These are phyloP conservation scores for Callospermophilus lateralis DNA, from an alignment of 2,113 vertebrate genomes.

Conservation along the genomic window DNA sequence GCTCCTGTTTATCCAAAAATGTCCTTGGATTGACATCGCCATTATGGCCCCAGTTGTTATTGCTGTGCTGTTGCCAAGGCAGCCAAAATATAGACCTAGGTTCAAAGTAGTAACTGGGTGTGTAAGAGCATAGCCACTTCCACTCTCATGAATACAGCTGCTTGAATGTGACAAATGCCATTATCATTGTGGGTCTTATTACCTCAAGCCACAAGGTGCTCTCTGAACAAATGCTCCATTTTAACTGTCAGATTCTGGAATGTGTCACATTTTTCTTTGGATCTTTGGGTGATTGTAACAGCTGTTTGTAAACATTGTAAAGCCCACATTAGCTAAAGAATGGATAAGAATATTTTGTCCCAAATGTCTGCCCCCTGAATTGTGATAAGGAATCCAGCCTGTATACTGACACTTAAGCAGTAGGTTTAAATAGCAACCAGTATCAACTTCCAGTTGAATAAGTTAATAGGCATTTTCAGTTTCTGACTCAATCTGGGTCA, in stretches of 20 bases:
- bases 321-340: constrained; percentile 72
- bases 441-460: constrained; percentile 82
- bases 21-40: not conserved
- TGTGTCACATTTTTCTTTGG: constrained; percentile 85
- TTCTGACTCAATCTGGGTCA: constrained; percentile 74
- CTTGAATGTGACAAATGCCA: constrained; percentile 85
- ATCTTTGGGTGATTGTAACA: constrained; percentile 84
- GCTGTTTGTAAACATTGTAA: constrained; percentile 89
- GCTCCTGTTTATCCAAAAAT: constrained; percentile 50
- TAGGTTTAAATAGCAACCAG: constrained; percentile 86
- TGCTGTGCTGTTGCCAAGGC: constrained; percentile 57
- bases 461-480: constrained; percentile 81
- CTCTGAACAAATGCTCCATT: constrained; percentile 84
- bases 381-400: constrained; percentile 77
- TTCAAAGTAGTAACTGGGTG: constrained; percentile 56
- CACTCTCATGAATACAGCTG: constrained; percentile 83
- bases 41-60: constrained; percentile 19
- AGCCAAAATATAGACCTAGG: constrained; percentile 75
- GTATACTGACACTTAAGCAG: constrained; percentile 81
- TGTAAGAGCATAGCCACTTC: constrained; percentile 71
- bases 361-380: constrained; percentile 77
- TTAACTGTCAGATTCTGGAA: constrained; percentile 86
- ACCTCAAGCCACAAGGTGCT: constrained; percentile 83
- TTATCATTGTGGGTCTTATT: constrained; percentile 81
- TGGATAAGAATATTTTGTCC: constrained; percentile 67